Evolutionary conservation across 2,797 vertebrate genomes (phyloP).

Genomic region (Pangasius macronema): DNA sequence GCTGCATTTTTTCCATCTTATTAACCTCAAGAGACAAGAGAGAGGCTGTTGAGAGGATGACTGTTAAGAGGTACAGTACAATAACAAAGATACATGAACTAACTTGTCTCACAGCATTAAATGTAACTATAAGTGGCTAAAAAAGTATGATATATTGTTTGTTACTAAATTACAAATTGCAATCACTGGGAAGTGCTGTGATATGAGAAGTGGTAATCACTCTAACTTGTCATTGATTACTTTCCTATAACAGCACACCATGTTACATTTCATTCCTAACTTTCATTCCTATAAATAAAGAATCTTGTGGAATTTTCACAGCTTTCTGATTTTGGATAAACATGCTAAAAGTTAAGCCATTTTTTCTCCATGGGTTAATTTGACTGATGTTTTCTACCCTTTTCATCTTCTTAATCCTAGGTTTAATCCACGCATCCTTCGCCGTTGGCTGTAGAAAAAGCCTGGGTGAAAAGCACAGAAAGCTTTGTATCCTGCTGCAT

Average conservation of each 20-base stretch:
- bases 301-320: no score
- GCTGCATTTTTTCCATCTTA: neutral
- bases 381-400: neutral
- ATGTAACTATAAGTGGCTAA: neutral
- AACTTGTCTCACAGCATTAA: neutral
- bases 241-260: neutral
- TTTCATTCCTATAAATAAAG: no score
- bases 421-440: constrained; percentile 4
- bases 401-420: constrained; percentile 20
- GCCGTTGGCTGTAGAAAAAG: constrained; percentile 6
- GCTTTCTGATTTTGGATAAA: no score
- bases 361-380: neutral
- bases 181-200: neutral
- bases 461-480: constrained; percentile 1
- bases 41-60: neutral
- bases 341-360: no score
- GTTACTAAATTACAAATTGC: neutral
- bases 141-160: neutral
- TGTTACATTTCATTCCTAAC: no score
- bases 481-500: constrained; percentile 12
- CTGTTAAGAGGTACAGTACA: neutral
- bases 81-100: neutral
- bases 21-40: neutral
- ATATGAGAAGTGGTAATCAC: neutral
- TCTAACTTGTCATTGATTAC: neutral